Percentiles rank a stretch among this genome's conserved stretches.
phyloP scores from a whole-genome alignment of 2,113 vertebrate genomes.

The Pogonocichla stellata region DNA sequence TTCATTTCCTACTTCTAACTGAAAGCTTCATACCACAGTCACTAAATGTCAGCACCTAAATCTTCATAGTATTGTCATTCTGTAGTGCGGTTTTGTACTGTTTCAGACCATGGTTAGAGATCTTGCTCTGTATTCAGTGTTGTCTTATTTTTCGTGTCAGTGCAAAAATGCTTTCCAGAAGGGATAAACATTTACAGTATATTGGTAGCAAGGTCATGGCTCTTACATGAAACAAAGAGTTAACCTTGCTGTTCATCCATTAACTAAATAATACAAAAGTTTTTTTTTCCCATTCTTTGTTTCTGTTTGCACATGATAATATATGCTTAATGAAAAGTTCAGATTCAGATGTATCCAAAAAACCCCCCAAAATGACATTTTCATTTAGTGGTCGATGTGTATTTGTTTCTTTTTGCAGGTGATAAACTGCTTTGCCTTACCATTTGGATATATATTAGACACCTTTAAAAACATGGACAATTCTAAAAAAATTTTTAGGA shows the following conservation, averaged over 20 bases:
- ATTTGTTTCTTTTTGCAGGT: not conserved
- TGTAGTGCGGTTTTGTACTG: not conserved
- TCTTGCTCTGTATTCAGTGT: not conserved
- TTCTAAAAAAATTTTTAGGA: not conserved
- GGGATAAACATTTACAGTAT: not conserved
- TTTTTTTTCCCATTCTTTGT: not conserved
- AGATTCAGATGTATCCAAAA: not conserved
- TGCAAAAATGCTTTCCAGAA: not conserved
- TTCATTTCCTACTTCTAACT: conserved; percentile 1
- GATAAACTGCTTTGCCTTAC: not conserved
- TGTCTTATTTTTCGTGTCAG: not conserved
- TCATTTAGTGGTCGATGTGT: not conserved
- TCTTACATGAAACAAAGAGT: not conserved
- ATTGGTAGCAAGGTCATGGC: not conserved
- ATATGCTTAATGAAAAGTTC: not conserved
- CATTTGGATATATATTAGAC: not conserved
- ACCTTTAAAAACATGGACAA: not conserved
- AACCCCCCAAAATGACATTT: not conserved
- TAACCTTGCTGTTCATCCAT: not conserved
- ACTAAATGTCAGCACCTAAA: conserved; percentile 46
- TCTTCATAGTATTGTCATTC: not conserved
- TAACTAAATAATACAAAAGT: not conserved
- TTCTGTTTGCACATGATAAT: not conserved
- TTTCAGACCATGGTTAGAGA: not conserved
- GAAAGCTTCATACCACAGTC: conserved; percentile 17